Percentiles rank a stretch among this genome's conserved stretches.
These are phyloP conservation scores for Oryzias sinensis DNA, from an alignment of 2,797 vertebrate genomes.

Conservation along the genomic window DNA sequence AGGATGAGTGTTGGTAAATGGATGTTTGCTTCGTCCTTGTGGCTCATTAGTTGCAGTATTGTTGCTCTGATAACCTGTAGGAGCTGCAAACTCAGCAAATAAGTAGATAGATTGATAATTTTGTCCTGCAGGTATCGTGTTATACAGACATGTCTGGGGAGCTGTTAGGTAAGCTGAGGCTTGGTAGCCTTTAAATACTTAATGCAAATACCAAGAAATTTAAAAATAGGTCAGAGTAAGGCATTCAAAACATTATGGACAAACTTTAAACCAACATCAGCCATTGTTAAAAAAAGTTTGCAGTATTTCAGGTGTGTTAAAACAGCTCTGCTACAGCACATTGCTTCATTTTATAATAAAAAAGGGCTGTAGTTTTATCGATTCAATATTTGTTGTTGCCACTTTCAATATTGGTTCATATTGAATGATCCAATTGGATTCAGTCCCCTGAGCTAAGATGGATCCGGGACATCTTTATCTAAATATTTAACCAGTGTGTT, in stretches of 20 bases:
- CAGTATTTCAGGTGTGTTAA: not conserved
- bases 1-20: conserved; percentile 11
- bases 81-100: conserved; percentile 9
- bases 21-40: conserved; percentile 8
- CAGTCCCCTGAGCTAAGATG: too few relatives aligned
- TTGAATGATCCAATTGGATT: too few relatives aligned
- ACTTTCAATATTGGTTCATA: too few relatives aligned
- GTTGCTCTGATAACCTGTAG: too few relatives aligned
- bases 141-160: conserved; percentile 15
- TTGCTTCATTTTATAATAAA: too few relatives aligned
- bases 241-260: not conserved
- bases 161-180: conserved; percentile 23
- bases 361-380: too few relatives aligned
- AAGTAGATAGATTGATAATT: conserved; percentile 2
- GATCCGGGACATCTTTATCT: too few relatives aligned
- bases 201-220: conserved; percentile 29
- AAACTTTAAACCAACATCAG: not conserved
- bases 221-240: conserved; percentile 11
- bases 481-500: too few relatives aligned
- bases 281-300: not conserved
- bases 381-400: too few relatives aligned
- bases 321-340: too few relatives aligned
- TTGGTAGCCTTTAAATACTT: conserved; percentile 46
- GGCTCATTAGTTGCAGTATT: too few relatives aligned
- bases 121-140: conserved; percentile 27